These are phyloP conservation scores for Pollenia griseotomentosa DNA, from an alignment of 2,888 invertebrate species.

Conservation along the genomic window DNA sequence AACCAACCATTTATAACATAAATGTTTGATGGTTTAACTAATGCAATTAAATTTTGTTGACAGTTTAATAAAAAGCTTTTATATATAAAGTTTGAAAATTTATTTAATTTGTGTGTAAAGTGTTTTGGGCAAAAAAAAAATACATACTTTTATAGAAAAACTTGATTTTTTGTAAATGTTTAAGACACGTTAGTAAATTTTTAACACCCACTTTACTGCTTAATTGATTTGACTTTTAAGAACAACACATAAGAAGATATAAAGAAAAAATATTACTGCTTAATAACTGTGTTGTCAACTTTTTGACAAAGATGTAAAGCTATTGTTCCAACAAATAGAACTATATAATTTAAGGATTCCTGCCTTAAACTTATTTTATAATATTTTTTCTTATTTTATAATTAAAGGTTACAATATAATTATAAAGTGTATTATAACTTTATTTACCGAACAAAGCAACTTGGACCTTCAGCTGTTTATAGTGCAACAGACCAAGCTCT, in stretches of 20 bases:
- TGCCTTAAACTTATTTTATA: no score
- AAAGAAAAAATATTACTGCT: neutral
- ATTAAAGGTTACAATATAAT: no score
- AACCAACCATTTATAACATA: slow-evolving; percentile 4
- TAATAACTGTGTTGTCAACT: no score
- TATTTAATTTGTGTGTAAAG: neutral
- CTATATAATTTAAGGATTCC: no score
- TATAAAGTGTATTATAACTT: no score
- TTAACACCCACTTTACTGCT: slow-evolving; percentile 32
- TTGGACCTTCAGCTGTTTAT: no score
- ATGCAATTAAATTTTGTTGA: slow-evolving; percentile 45
- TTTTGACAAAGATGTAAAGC: no score
- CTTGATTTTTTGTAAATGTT: neutral
- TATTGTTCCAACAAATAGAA: no score
- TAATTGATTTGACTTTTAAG: slow-evolving; percentile 5
- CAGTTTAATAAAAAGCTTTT: slow-evolving; percentile 34
- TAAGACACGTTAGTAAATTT: neutral
- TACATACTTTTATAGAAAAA: slow-evolving; percentile 4
- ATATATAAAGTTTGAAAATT: neutral
- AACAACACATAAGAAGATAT: neutral
- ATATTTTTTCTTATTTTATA: no score
- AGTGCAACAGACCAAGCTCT: no score
- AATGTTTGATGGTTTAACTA: slow-evolving; percentile 14
- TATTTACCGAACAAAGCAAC: no score
- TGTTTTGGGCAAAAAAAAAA: neutral